Base-by-base conservation (phyloP, 2,888 invertebrate genomes). In the Coelopa pilipes region DNA sequence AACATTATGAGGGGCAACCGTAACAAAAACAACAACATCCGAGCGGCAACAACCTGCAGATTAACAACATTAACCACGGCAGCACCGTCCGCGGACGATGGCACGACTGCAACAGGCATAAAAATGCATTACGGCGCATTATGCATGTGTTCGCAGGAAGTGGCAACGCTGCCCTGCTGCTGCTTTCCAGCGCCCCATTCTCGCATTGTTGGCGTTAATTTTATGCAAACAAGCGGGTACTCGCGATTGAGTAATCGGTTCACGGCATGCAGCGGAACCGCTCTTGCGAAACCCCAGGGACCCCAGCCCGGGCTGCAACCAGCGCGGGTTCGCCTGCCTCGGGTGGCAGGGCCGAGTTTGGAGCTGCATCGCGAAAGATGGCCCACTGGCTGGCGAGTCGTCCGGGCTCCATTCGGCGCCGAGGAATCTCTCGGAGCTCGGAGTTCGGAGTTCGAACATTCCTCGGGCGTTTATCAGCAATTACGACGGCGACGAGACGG, bases 381-480 rank as follows among this genome's bases (percentile, higher is more conserved):
- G 34, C 46, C 19, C 19, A 19, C 9, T 53, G 9, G 7, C 17
- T 47, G 17, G 19, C 69, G 66, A 34, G 24, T 62, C 47, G 72
- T 69, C 34, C 2, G 34, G 34, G 34, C 34, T 34, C 34, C 34
- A 34, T 7, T 34, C n/a, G n/a, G n/a, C n/a, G 34, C 7, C 34
- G 34, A 34, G 34, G 7, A 7, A 34, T 34, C 34, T 34, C 34
- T 7, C 4, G 7, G 34, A 34, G 34, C 4, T 7, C 2, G 34
- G 34, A 34, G 7, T 7, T 34, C 34, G 34, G 34, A 4, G 34
- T 34, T 34, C 34, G 34, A 34, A 34, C 34, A 34, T 34, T 34
- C 84, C 82, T 82, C 83, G 79, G 83, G 85, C 84, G 85, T 84
- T 84, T 85, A 84, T 84, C 85, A 85, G 82, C 84, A 84, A 84